Base-by-base conservation (phyloP, 2,888 invertebrate genomes). In the Congeria kusceri region DNA sequence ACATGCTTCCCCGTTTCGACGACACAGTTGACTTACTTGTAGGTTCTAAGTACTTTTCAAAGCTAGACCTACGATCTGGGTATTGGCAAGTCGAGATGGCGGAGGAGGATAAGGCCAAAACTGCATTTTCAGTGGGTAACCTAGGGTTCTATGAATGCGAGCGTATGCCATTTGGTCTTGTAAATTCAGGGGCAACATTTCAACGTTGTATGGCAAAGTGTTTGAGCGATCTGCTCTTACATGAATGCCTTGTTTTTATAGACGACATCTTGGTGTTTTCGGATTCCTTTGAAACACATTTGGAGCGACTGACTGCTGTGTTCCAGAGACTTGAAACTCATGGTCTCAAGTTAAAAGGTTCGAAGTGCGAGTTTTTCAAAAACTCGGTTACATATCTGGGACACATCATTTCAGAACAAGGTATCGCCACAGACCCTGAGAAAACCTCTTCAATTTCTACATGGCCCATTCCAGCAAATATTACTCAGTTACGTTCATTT, bases 311-410 rank as follows among this genome's bases (percentile, higher is more conserved):
- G 5, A 46, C 46, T 13, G n/a, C 61, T 29, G 53, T 62, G 3
- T 70, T 61, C 29, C 29, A 27, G 47, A 27, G 63, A 23, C 29
- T 70, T 27, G 56, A 70, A n/a, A 3, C 9, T 5, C 53, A 70
- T 70, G 70, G 62, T 62, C 44, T 62, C 27, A 70, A 70, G 23
- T 39, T 70, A 11, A 62, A 70, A 61, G 15, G n/a, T 57, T 62
- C 62, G 2, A 70, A 70, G 57, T 62, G 70, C 27, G 62, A 62
- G 47, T 18, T 70, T 20, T 53, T 70, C 27, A 70, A 32, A 23
- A n/a, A 59, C n/a, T 49, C 47, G 15, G 61, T 69, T 9, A 20
- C 20, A n/a, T 69, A 61, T 27, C 62, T 69, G 15, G 61, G 69
- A 15, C 68, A 58, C 46, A 46, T 68, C 3, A 59, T 68, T 27